Evolutionary conservation across 1,140 invertebrate genomes (phyloP).

Genomic region (Drosophila funebris): DNA sequence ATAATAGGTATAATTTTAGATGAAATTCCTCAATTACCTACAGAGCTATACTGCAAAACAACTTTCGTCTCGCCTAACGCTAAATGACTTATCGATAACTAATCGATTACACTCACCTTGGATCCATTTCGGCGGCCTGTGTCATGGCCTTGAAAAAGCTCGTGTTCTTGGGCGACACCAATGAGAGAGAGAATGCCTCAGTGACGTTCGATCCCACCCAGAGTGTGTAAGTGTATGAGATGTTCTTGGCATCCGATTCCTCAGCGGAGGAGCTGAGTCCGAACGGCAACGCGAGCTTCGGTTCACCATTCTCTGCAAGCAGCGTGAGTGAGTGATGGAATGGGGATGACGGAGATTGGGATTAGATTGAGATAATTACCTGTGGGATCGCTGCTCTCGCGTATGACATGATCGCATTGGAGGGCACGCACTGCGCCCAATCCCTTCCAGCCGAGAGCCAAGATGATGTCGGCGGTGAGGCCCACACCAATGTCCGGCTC

Average conservation of each 20-base stretch:
- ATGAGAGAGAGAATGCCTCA: slow-evolving; percentile 74
- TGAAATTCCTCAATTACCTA: too few relatives aligned
- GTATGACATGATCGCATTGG: slow-evolving; percentile 87
- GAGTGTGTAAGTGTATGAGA: slow-evolving; percentile 92
- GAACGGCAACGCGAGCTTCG: slow-evolving; percentile 80
- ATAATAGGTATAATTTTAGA: too few relatives aligned
- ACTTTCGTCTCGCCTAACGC: too few relatives aligned
- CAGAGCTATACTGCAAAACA: too few relatives aligned
- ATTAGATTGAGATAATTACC: slow-evolving; percentile 50
- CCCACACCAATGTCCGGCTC: slow-evolving; percentile 85
- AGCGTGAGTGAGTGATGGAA: not conserved
- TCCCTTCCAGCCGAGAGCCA: slow-evolving; percentile 88
- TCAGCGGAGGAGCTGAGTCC: slow-evolving; percentile 85
- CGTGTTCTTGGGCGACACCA: slow-evolving; percentile 82
- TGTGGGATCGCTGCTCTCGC: slow-evolving; percentile 78
- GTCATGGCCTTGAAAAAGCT: slow-evolving; percentile 93
- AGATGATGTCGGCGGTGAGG: slow-evolving; percentile 89
- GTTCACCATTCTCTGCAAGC: slow-evolving; percentile 76
- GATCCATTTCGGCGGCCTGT: slow-evolving; percentile 90
- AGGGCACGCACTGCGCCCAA: slow-evolving; percentile 88
- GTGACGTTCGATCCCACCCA: slow-evolving; percentile 94
- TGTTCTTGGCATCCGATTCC: slow-evolving; percentile 87
- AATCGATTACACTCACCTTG: slow-evolving; percentile 74
- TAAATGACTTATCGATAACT: not conserved
- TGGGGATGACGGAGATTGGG: not conserved